Conservation (phyloP, 1,140 invertebrate genomes). For the Drosophila nigrodunni region DNA sequence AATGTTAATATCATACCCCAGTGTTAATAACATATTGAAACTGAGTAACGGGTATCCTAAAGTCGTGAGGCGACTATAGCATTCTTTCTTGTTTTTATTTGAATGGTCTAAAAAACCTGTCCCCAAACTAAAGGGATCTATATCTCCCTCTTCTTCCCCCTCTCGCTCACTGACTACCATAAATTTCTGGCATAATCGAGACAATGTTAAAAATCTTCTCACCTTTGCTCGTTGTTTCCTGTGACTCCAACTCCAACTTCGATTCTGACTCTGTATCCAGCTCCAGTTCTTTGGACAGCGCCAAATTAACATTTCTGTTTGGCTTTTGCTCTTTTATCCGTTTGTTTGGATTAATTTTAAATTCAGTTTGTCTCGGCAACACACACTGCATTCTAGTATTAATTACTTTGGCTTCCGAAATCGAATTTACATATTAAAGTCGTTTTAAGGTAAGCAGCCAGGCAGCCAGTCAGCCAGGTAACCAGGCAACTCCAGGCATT, state of each 20-base stretch:
- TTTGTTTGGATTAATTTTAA: slow-evolving; percentile 84
- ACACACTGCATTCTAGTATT: slow-evolving; percentile 78
- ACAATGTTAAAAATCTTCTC: slow-evolving; percentile 80
- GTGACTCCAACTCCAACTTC: slow-evolving; percentile 14
- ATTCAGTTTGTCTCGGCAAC: slow-evolving; percentile 61
- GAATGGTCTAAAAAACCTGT: slow-evolving; percentile 54
- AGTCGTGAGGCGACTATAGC: too few relatives aligned
- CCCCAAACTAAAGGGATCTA: slow-evolving; percentile 2
- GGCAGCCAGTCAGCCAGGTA: slow-evolving; percentile 37
- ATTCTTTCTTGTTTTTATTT: slow-evolving; percentile 70
- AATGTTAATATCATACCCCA: too few relatives aligned
- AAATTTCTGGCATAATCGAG: slow-evolving; percentile 76
- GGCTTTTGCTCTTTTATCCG: slow-evolving; percentile 75
- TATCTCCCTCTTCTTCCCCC: background rate
- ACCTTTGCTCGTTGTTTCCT: slow-evolving; percentile 76
- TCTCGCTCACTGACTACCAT: slow-evolving; percentile 37
- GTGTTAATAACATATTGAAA: too few relatives aligned
- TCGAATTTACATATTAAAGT: slow-evolving; percentile 85
- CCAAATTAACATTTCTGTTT: slow-evolving; percentile 80
- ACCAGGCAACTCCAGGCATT: background rate
- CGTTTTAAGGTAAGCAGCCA: slow-evolving; percentile 72
- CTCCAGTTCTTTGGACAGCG: slow-evolving; percentile 16
- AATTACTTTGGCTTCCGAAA: slow-evolving; percentile 84
- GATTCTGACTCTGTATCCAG: slow-evolving; percentile 20
- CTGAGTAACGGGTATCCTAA: too few relatives aligned